These are phyloP conservation scores for Speoplatyrhinus poulsoni DNA, from an alignment of 2,113 vertebrate species.

Conservation along the genomic window DNA sequence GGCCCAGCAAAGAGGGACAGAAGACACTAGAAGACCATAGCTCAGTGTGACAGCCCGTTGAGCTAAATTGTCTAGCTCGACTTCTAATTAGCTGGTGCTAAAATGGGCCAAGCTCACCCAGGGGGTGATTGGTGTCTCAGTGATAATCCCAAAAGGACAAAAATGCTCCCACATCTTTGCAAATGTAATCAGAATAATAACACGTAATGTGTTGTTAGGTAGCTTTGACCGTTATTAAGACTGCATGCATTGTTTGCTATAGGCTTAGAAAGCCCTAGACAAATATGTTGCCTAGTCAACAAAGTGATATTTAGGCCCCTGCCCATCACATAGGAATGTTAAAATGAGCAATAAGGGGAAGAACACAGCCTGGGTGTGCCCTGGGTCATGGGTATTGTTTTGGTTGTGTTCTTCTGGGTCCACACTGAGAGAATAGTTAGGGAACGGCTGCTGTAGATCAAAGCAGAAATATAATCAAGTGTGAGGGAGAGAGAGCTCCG, in stretches of 20 bases:
- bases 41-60: slow-evolving; percentile 35
- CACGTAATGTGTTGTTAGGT: background rate
- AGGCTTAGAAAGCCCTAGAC: slow-evolving; percentile 13
- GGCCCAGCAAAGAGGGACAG: slow-evolving; percentile 36
- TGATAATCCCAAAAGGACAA: background rate
- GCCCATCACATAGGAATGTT: slow-evolving; percentile 34
- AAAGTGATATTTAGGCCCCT: slow-evolving; percentile 29
- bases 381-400: slow-evolving; percentile 49
- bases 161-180: slow-evolving; percentile 7
- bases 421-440: slow-evolving; percentile 46
- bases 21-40: slow-evolving; percentile 47
- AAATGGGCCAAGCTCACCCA: slow-evolving; percentile 24
- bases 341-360: slow-evolving; percentile 49
- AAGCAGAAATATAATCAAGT: slow-evolving; percentile 63
- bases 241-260: background rate
- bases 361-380: slow-evolving; percentile 30
- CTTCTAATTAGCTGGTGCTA: slow-evolving; percentile 51
- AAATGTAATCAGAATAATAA: background rate
- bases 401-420: slow-evolving; percentile 48
- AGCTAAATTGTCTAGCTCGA: slow-evolving; percentile 44
- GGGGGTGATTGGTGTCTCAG: slow-evolving; percentile 20
- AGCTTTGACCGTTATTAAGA: background rate
- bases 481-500: slow-evolving; percentile 40
- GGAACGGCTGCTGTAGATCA: slow-evolving; percentile 51
- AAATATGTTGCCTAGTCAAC: slow-evolving; percentile 2